These are phyloP conservation scores for Oreochromis grahami DNA, from an alignment of 2,797 vertebrate genomes.

Conservation along the genomic window DNA sequence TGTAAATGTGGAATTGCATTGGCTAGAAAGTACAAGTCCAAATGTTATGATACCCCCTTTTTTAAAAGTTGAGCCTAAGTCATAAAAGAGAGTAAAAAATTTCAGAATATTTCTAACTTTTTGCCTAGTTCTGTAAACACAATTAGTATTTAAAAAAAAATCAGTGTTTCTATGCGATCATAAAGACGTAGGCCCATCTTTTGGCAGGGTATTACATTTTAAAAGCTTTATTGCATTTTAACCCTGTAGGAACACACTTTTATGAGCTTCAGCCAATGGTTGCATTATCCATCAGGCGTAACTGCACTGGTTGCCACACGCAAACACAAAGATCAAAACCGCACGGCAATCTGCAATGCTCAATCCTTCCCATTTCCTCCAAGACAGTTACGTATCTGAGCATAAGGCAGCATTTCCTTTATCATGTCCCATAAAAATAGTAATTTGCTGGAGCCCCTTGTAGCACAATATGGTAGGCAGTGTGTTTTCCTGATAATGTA, in stretches of 20 bases:
- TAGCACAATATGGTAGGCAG: slow-evolving; percentile 85
- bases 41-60: neutral
- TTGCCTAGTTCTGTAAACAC: neutral
- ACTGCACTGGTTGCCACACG: neutral
- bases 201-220: slow-evolving; percentile 16
- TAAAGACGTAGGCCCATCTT: neutral
- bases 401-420: slow-evolving; percentile 88
- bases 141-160: neutral
- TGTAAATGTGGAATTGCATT: neutral
- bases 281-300: slow-evolving; percentile 29
- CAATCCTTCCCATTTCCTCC: slow-evolving; percentile 58
- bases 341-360: slow-evolving; percentile 41
- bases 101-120: neutral
- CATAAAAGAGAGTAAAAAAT: neutral
- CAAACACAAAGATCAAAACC: slow-evolving; percentile 33
- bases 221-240: slow-evolving; percentile 48
- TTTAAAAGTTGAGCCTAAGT: neutral
- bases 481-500: slow-evolving; percentile 88
- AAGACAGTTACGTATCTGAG: slow-evolving; percentile 85
- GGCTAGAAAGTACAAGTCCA: neutral
- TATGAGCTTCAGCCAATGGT: slow-evolving; percentile 24
- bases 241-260: slow-evolving; percentile 34
- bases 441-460: slow-evolving; percentile 86
- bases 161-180: neutral
- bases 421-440: slow-evolving; percentile 91